Evolutionary conservation across 2,888 invertebrate genomes (phyloP).

Genomic region (Silvanus unidentatus): DNA sequence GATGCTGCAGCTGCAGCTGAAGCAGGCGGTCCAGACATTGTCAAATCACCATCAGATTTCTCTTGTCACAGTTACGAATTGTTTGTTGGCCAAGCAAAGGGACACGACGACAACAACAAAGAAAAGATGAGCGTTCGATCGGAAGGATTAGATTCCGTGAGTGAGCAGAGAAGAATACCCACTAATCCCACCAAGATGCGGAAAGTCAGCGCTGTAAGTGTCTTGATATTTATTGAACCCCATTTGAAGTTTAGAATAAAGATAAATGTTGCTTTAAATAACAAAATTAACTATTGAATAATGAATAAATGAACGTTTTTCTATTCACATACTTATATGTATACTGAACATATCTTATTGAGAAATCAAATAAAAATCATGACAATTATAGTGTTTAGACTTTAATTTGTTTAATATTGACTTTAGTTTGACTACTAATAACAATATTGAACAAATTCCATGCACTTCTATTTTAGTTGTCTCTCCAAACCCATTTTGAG

Average conservation of each 20-base stretch:
- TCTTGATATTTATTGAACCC: slow-evolving; percentile 41
- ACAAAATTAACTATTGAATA: slow-evolving; percentile 7
- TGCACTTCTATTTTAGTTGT: slow-evolving; percentile 31
- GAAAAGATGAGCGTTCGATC: slow-evolving; percentile 84
- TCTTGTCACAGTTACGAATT: slow-evolving; percentile 90
- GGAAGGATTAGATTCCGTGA: slow-evolving; percentile 83
- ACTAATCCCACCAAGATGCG: slow-evolving; percentile 63
- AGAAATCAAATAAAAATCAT: slow-evolving; percentile 40
- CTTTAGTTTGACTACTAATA: slow-evolving; percentile 7
- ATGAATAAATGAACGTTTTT: background rate
- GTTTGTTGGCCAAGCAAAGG: slow-evolving; percentile 83
- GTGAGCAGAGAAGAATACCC: slow-evolving; percentile 64
- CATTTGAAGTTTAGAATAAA: slow-evolving; percentile 2
- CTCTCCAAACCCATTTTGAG: slow-evolving; percentile 19
- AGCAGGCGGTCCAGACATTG: slow-evolving; percentile 63
- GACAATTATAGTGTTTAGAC: slow-evolving; percentile 49
- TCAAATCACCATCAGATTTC: slow-evolving; percentile 86
- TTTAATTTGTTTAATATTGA: slow-evolving; percentile 29
- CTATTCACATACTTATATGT: no score
- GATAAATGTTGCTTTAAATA: slow-evolving; percentile 25
- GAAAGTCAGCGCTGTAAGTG: slow-evolving; percentile 91
- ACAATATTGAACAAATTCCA: slow-evolving; percentile 28
- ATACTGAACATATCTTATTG: no score
- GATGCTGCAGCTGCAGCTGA: slow-evolving; percentile 59
- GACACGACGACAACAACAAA: slow-evolving; percentile 83